These are phyloP conservation scores for Slavum lentiscoides DNA, from an alignment of 2,888 invertebrate species.

Conservation along the genomic window DNA sequence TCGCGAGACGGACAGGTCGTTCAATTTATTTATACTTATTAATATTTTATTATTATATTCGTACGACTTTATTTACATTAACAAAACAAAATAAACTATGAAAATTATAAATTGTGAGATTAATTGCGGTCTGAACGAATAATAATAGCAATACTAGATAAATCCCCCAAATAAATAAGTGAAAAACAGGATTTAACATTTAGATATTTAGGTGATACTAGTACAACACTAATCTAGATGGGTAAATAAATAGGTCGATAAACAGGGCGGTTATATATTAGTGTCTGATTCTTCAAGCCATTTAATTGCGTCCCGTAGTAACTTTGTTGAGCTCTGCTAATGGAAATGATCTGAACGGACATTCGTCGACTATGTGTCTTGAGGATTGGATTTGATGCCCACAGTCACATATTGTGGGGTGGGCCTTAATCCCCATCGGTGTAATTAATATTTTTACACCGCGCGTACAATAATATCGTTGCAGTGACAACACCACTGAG, in stretches of 20 bases:
- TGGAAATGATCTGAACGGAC: not conserved
- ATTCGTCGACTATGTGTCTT: slow-evolving; percentile 13
- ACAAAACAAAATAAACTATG: slow-evolving; percentile 3
- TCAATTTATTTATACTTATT: no score
- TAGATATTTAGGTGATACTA: no score
- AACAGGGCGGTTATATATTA: not conserved
- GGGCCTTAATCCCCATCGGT: slow-evolving; percentile 1
- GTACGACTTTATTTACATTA: not conserved
- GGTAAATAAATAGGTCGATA: not conserved
- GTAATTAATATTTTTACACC: no score
- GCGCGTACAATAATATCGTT: no score
- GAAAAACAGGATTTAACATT: not conserved
- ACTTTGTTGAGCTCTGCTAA: slow-evolving; percentile 7
- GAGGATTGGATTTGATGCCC: slow-evolving; percentile 12
- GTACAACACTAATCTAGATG: not conserved
- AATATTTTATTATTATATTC: not conserved
- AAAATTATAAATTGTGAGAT: not conserved
- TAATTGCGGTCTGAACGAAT: no score
- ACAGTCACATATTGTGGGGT: not conserved
- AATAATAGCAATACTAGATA: no score
- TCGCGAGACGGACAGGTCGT: no score
- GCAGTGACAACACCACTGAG: no score
- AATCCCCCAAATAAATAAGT: no score
- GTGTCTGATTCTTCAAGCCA: slow-evolving; percentile 7
- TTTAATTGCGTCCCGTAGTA: not conserved